phyloP scores from a whole-genome alignment of 2,113 vertebrate genomes.

The Indicator maculatus region DNA sequence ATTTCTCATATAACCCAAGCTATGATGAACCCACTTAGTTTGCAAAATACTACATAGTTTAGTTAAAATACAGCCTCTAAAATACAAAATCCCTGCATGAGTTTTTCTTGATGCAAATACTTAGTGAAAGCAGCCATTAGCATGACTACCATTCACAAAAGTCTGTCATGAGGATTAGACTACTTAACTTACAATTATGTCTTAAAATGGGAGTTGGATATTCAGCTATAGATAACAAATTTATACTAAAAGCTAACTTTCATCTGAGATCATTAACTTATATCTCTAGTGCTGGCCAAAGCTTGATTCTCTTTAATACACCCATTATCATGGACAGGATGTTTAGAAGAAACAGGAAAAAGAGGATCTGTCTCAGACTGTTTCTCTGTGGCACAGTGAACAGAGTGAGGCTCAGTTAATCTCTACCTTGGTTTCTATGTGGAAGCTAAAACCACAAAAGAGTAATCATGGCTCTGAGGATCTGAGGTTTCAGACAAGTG shows the following conservation, averaged over 20 bases:
- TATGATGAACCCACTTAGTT: neutral
- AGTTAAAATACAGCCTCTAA: neutral
- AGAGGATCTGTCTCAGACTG: rapidly evolving
- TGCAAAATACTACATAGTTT: neutral
- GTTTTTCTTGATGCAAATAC: neutral
- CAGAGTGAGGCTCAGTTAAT: neutral
- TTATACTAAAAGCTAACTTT: neutral
- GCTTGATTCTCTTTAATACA: neutral
- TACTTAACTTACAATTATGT: neutral
- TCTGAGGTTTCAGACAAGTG: neutral
- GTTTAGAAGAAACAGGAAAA: neutral
- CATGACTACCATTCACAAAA: neutral
- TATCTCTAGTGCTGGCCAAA: neutral
- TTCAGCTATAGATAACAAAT: neutral
- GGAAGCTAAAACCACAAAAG: neutral
- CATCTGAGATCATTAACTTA: neutral
- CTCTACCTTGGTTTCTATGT: neutral
- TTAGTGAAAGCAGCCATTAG: neutral
- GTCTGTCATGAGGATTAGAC: neutral
- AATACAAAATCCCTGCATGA: neutral
- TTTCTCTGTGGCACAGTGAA: rapidly evolving
- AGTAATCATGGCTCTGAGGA: neutral
- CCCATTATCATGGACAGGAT: neutral
- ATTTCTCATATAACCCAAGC: neutral
- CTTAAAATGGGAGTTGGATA: neutral